Evolutionary conservation across 2,888 invertebrate species (phyloP).

Genomic region (Leptinotarsa peninsularis): DNA sequence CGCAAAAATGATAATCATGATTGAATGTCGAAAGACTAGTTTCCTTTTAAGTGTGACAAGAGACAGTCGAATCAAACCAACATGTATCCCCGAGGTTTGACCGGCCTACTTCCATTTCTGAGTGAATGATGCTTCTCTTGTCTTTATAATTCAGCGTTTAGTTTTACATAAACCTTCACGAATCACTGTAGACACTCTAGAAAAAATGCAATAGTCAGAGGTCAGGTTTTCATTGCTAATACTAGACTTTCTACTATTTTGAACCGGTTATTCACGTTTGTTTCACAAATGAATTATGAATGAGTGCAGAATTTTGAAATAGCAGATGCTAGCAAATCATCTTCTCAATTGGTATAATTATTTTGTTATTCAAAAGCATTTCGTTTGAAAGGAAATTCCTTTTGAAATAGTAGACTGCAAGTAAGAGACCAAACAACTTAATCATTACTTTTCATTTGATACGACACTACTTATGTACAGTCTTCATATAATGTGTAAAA

Average conservation of each 20-base stretch:
- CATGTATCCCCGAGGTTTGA: conserved; percentile 38
- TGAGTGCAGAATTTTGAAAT: no score
- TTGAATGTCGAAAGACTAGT: conserved; percentile 10
- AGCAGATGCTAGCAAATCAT: no score
- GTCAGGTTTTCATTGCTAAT: background rate
- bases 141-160: background rate
- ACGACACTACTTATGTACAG: background rate
- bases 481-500: background rate
- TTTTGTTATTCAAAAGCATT: no score
- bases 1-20: conserved; percentile 17
- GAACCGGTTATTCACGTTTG: background rate
- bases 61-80: conserved; percentile 37
- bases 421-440: background rate
- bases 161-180: conserved; percentile 12
- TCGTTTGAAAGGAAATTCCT: no score
- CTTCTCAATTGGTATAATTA: no score
- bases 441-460: background rate
- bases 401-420: no score
- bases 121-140: conserved; percentile 6
- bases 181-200: conserved; percentile 8
- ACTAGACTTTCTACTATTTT: background rate
- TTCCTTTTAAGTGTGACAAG: conserved; percentile 28
- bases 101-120: conserved; percentile 30
- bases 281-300: background rate
- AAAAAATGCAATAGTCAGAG: conserved; percentile 4